Evolutionary conservation across 2,797 vertebrate genomes (phyloP).

Genomic region (Sardinella longiceps): DNA sequence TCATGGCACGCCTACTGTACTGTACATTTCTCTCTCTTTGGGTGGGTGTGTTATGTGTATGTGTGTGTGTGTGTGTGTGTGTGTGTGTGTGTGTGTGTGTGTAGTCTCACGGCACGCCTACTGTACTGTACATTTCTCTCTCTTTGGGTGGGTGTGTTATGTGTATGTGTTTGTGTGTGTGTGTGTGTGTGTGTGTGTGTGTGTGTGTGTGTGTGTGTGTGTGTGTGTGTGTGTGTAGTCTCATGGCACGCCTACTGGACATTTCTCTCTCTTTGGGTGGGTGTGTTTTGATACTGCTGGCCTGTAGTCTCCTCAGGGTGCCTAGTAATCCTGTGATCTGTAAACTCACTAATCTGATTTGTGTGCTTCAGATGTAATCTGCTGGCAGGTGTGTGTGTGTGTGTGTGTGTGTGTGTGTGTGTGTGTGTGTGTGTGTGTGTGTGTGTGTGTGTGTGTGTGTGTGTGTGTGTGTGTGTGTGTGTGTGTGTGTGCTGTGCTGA

Average conservation of each 20-base stretch:
- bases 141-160: too few relatives aligned
- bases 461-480: neutral
- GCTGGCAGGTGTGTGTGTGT: neutral
- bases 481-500: neutral
- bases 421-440: neutral
- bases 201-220: too few relatives aligned
- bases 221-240: too few relatives aligned
- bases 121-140: neutral
- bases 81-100: too few relatives aligned
- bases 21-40: neutral
- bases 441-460: slow-evolving; percentile 12
- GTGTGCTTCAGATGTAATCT: neutral
- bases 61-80: too few relatives aligned
- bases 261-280: neutral
- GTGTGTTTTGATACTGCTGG: neutral
- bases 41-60: neutral
- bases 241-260: neutral
- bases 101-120: neutral
- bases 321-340: neutral
- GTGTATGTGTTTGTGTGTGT: too few relatives aligned
- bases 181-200: too few relatives aligned
- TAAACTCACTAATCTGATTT: neutral
- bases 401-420: neutral
- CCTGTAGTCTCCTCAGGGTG: neutral
- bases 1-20: neutral